These are phyloP conservation scores for Metopia argyrocephala DNA, from an alignment of 2,888 invertebrate genomes.

Conservation along the genomic window DNA sequence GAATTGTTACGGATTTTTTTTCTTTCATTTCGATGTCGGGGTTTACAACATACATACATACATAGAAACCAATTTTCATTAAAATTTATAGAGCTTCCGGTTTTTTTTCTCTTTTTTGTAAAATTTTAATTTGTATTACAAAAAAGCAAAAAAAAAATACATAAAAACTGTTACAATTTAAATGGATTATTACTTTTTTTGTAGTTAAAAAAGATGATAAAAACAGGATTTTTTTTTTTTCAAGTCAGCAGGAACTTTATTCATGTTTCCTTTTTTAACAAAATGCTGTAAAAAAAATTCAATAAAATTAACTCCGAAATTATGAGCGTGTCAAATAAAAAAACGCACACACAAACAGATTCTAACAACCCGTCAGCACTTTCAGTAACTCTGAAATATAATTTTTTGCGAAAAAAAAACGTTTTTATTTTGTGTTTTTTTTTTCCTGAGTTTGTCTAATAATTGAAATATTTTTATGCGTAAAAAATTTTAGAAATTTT, in stretches of 20 bases:
- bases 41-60: constrained; percentile 48
- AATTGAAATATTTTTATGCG: constrained; percentile 76
- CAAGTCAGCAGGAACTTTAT: constrained; percentile 60
- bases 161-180: constrained; percentile 66
- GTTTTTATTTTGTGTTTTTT: constrained; percentile 50
- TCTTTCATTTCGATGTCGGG: not conserved
- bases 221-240: constrained; percentile 35
- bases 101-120: constrained; percentile 66
- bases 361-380: constrained; percentile 68
- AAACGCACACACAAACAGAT: constrained; percentile 35
- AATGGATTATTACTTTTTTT: constrained; percentile 59
- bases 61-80: constrained; percentile 73
- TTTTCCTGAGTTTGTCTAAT: constrained; percentile 65
- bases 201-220: constrained; percentile 51
- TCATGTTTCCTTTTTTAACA: not conserved
- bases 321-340: constrained; percentile 69
- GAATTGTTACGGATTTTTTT: constrained; percentile 46
- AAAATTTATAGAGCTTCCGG: constrained; percentile 75
- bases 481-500: constrained; percentile 66
- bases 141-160: constrained; percentile 20
- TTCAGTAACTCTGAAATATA: constrained; percentile 15
- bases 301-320: constrained; percentile 70
- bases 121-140: constrained; percentile 46
- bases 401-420: not conserved
- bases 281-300: constrained; percentile 63